A percentile compares a stretch with the other conserved stretches of the same genome.
Conservation (phyloP, 2,888 invertebrate species). For the Helobdella robusta region DNA sequence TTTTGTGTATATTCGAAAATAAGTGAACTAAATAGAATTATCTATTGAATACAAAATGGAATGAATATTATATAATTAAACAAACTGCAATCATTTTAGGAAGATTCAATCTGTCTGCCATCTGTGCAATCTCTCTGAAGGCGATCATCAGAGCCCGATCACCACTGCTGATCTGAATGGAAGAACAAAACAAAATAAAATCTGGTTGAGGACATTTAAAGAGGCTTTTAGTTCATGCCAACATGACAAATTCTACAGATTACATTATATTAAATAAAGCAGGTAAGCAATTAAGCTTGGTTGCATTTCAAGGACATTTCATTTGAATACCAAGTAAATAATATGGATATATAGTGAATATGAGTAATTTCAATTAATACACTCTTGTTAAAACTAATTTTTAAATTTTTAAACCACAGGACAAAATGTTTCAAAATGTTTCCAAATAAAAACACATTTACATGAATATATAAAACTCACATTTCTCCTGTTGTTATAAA, state of each 20-base stretch:
- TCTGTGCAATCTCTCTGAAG: slow-evolving; percentile 88
- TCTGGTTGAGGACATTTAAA: no score
- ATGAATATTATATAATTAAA: no score
- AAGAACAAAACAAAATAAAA: background rate
- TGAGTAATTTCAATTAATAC: background rate
- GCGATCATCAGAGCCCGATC: slow-evolving; percentile 90
- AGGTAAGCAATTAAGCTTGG: no score
- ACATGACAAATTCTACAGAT: no score
- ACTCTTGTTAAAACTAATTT: background rate
- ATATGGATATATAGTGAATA: background rate
- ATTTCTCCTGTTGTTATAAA: slow-evolving; percentile 59
- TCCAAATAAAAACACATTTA: background rate
- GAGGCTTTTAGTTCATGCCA: no score
- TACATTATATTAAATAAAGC: no score
- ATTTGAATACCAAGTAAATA: no score
- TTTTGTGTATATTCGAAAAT: no score
- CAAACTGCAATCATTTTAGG: slow-evolving; percentile 76
- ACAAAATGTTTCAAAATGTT: background rate
- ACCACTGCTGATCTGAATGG: slow-evolving; percentile 64
- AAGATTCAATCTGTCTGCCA: slow-evolving; percentile 95
- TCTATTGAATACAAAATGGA: no score
- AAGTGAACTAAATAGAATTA: no score
- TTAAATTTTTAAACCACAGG: no score
- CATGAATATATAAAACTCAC: slow-evolving; percentile 47
- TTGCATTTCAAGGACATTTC: no score